Percentiles rank a stretch among this genome's conserved stretches.
Conservation (phyloP, 2,797 vertebrate genomes). For the Varecia variegata region DNA sequence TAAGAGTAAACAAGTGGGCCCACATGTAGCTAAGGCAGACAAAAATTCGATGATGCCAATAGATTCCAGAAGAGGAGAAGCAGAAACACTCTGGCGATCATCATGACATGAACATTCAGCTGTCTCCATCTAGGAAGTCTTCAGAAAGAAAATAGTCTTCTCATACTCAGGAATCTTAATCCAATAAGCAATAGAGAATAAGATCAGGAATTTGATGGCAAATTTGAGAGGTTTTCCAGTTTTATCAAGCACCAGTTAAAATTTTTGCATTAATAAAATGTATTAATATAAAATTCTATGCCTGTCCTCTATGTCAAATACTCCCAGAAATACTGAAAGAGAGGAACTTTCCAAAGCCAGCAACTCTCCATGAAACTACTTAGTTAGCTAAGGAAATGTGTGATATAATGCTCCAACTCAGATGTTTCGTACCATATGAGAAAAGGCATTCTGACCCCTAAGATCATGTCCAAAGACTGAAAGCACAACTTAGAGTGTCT, state of each 20-base stretch:
- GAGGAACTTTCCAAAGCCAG: not conserved
- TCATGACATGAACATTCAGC: not conserved
- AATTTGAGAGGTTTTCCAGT: not conserved
- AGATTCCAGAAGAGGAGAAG: not conserved
- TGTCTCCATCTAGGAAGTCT: not conserved
- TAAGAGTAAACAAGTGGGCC: not conserved
- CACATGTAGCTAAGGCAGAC: not conserved
- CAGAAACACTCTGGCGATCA: not conserved
- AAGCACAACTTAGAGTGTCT: not conserved
- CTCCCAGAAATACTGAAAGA: not conserved
- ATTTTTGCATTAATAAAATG: not conserved
- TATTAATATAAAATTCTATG: not conserved
- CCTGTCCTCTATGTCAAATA: not conserved
- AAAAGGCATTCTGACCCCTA: not conserved
- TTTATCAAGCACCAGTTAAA: not conserved
- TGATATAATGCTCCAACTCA: not conserved
- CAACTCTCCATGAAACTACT: not conserved
- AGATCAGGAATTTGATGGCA: not conserved
- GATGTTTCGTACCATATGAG: not conserved
- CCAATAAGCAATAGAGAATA: not conserved
- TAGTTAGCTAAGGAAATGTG: not conserved
- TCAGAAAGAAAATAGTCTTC: not conserved
- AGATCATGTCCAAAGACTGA: not conserved
- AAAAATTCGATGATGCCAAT: not conserved
- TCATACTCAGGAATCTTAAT: not conserved